phyloP scores from a whole-genome alignment of 2,113 vertebrate species.

The Atherinomorus stipes region DNA sequence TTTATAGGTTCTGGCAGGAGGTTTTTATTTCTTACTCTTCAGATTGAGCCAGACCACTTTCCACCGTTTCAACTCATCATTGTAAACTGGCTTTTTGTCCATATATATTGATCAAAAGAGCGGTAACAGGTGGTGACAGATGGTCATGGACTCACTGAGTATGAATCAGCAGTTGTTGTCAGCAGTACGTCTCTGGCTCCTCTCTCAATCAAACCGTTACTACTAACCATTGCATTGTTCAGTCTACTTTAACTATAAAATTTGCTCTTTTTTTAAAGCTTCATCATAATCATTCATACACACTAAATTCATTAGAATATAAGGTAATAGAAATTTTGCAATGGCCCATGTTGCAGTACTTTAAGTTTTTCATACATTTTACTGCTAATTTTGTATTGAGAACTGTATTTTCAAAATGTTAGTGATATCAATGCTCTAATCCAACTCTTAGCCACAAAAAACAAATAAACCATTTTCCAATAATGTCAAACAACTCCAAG shows the following conservation, averaged over 20 bases:
- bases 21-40: too few relatives aligned
- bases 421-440: not conserved
- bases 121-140: not conserved
- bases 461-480: slow-evolving; percentile 3
- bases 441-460: not conserved
- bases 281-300: too few relatives aligned
- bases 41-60: too few relatives aligned
- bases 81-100: not conserved
- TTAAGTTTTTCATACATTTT: too few relatives aligned
- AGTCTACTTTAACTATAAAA: not conserved
- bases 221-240: not conserved
- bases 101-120: not conserved
- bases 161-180: not conserved
- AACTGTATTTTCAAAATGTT: not conserved
- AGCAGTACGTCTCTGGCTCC: not conserved
- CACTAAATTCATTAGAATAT: too few relatives aligned
- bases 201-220: not conserved
- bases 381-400: too few relatives aligned
- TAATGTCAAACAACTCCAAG: slow-evolving; percentile 14
- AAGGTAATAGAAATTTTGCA: too few relatives aligned
- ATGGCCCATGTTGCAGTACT: too few relatives aligned
- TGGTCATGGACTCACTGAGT: not conserved
- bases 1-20: too few relatives aligned
- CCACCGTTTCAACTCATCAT: not conserved
- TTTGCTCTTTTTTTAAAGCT: too few relatives aligned